A percentile compares a stretch with the other conserved stretches of the same genome.
Conservation (phyloP, 2,888 invertebrate species). For the Lordiphosa fenestrarum region DNA sequence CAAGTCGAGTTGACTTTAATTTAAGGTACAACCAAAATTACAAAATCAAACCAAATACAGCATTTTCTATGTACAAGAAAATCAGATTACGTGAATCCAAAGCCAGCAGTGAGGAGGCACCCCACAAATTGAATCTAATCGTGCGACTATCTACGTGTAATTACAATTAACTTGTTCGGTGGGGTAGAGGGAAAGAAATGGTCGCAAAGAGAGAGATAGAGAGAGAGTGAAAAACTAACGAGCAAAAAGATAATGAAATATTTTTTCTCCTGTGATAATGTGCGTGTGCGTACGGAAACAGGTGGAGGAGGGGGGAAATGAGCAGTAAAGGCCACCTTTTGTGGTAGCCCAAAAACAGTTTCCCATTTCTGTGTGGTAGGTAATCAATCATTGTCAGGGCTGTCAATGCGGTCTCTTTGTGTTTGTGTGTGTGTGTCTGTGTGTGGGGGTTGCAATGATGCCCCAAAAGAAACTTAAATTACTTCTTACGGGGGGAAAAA, state of each 20-base stretch:
- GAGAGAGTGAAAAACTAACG: conserved; percentile 44
- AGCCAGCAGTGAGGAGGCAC: conserved; percentile 9
- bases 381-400: conserved; percentile 78
- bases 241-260: conserved; percentile 72
- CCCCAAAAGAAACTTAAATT: conserved; percentile 52
- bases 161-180: conserved; percentile 61
- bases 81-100: conserved; percentile 57
- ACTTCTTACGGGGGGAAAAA: conserved; percentile 20
- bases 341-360: conserved; percentile 55
- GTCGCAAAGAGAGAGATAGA: conserved; percentile 1
- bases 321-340: conserved; percentile 33
- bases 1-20: conserved; percentile 52
- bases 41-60: conserved; percentile 46
- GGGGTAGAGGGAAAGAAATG: conserved; percentile 3
- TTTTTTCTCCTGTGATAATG: conserved; percentile 25
- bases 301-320: conserved; percentile 28
- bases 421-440: conserved; percentile 10
- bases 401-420: conserved; percentile 65
- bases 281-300: conserved; percentile 16
- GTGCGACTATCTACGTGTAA: conserved; percentile 69
- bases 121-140: conserved; percentile 71
- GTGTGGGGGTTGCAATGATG: conserved; percentile 22
- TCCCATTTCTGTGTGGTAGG: conserved; percentile 47
- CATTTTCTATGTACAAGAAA: conserved; percentile 41
- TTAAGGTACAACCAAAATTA: conserved; percentile 65